Conservation (phyloP, 2,888 invertebrate species). For the Spodoptera littoralis region DNA sequence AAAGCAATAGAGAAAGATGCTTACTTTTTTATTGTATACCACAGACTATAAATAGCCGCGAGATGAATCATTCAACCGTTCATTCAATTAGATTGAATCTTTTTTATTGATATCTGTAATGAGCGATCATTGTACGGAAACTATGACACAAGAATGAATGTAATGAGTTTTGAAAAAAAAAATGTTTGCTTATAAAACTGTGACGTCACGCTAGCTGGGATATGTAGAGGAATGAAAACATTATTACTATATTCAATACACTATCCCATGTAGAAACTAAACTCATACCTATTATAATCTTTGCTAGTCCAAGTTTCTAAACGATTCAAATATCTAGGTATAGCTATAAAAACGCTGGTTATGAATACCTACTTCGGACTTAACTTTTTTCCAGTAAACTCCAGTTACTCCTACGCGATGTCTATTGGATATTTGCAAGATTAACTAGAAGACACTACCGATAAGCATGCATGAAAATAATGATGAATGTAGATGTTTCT, state of each 20-base stretch:
- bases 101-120: constrained; percentile 55
- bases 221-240: background rate
- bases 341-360: no score
- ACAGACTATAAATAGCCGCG: constrained; percentile 53
- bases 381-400: no score
- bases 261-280: background rate
- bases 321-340: no score
- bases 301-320: no score
- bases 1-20: constrained; percentile 13
- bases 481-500: no score
- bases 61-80: constrained; percentile 60
- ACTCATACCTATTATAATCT: no score
- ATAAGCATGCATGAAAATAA: no score
- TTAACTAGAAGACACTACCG: no score
- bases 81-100: constrained; percentile 62
- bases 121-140: constrained; percentile 35
- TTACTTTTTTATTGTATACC: constrained; percentile 42
- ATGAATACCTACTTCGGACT: no score
- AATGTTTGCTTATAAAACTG: constrained; percentile 39
- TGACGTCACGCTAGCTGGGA: constrained; percentile 10
- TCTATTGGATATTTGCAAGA: no score
- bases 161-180: constrained; percentile 18
- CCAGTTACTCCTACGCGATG: no score
- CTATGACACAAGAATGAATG: constrained; percentile 18
- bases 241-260: background rate